Conservation (phyloP, 92 coral and sea anemone genomes). For the Zoanthus gigantus region DNA sequence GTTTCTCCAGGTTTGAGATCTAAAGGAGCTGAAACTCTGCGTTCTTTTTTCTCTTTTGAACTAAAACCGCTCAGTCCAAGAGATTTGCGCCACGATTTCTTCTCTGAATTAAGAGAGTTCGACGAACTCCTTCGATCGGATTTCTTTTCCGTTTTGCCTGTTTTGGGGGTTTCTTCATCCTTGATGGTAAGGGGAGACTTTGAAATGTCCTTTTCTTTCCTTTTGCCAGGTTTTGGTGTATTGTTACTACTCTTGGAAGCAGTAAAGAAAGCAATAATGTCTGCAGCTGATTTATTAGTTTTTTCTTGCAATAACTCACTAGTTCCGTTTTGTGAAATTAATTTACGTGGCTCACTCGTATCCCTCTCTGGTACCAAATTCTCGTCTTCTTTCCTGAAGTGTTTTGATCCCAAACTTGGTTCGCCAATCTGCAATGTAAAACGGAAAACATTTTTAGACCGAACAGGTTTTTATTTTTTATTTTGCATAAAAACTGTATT, state of each 20-base stretch:
- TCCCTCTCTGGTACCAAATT: constrained; percentile 44
- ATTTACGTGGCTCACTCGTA: not conserved
- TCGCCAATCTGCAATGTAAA: no score
- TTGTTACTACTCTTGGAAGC: constrained; percentile 48
- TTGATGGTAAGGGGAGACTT: constrained; percentile 25
- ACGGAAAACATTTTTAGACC: not conserved
- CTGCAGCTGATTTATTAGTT: constrained; percentile 62
- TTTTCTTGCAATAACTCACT: constrained; percentile 29
- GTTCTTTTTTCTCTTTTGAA: constrained; percentile 82
- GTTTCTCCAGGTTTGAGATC: constrained; percentile 44
- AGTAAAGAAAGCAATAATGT: constrained; percentile 69
- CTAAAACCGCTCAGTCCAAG: constrained; percentile 78
- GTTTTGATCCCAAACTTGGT: constrained; percentile 1
- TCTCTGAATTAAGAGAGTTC: constrained; percentile 70
- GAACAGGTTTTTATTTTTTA: no score
- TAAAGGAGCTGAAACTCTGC: constrained; percentile 37
- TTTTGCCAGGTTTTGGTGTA: constrained; percentile 6
- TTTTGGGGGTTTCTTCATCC: constrained; percentile 36
- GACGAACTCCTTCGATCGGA: constrained; percentile 75
- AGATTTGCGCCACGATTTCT: constrained; percentile 84
- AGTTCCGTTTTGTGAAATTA: constrained; percentile 14
- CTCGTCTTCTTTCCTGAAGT: not conserved
- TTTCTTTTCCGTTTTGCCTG: constrained; percentile 49
- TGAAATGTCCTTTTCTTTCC: constrained; percentile 35
- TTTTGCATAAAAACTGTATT: no score